Conservation (phyloP, 2,113 vertebrate species). For the Canis aureus region DNA sequence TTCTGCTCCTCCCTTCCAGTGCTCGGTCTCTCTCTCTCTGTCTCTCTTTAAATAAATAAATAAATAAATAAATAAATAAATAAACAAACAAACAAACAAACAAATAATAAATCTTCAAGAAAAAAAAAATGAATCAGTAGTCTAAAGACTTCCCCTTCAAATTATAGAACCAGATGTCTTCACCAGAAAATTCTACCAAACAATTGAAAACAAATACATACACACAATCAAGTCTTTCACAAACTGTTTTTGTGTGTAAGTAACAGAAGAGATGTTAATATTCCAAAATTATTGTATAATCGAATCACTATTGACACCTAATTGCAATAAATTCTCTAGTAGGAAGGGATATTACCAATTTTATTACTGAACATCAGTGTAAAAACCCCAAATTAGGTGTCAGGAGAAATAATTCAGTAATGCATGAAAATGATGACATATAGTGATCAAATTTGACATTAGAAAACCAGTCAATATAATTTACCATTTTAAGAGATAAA, state of each 20-base stretch:
- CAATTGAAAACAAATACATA: neutral
- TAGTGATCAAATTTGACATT: neutral
- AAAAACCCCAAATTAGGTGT: neutral
- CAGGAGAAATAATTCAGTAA: neutral
- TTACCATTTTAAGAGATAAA: neutral
- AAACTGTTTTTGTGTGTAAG: neutral
- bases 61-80: too few relatives aligned
- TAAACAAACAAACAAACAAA: too few relatives aligned
- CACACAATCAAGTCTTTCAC: neutral
- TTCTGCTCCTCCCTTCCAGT: too few relatives aligned
- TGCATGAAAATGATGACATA: neutral
- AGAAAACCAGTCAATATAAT: neutral
- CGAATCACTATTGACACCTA: neutral
- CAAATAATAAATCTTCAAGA: too few relatives aligned
- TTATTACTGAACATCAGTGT: neutral
- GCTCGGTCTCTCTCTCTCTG: too few relatives aligned
- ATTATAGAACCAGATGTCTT: neutral
- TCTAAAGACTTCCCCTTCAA: neutral
- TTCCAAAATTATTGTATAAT: neutral
- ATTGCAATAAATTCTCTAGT: neutral
- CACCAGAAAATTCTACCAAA: neutral
- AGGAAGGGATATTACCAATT: neutral
- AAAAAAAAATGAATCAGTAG: neutral
- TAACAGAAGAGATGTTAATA: neutral
- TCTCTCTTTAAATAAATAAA: too few relatives aligned